Evolutionary conservation across 2,888 invertebrate species (phyloP), one percentile per base, ranked within the genome.

Genomic region (Phragmatobia fuliginosa): DNA sequence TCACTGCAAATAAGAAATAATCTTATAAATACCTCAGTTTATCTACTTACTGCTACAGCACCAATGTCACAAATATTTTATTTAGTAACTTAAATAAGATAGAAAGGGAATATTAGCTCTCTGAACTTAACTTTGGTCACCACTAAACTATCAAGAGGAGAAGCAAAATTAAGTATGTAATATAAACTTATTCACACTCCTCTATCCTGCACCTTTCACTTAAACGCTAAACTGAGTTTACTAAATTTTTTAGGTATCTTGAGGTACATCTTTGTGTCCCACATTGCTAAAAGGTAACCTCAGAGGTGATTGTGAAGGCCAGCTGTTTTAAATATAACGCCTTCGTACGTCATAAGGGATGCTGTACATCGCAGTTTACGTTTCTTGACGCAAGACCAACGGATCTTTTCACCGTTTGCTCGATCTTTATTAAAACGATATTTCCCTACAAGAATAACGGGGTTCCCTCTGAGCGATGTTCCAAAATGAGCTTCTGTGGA

Each of bases 361-460:
- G 87, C 85, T 0, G 74, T 80, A 49, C 87, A 87, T 38, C 76
- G 68, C 4, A 69, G 32, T 10, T 62, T 62, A 21, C 82, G 71
- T 61, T 83, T 85, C 75, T 84, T 86, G 16, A 80, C 78, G 41
- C 87, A 87, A 11, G 75, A 62, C 87, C 87, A 87, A 3, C 86
- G 74, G n/a, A 66, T 78, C 52, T 73, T 82, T 0, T 6, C 0
- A 6, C 83, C 85, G 6, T 10, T 59, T 0, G 8, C 25, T 0
- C 75, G 70, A 16, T 80, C 79, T 67, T 80, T 82, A 31, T 72
- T 71, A n/a, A 82, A 85, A 4, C 83, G 75, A 62, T 76, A 80
- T 0, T 70, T 64, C 2, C 80, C 79, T 3, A 79, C 61, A 25
- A 79, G 32, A 10, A 85, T 81, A 21, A 85, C 79, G 0, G 80